Conservation (phyloP, 2,113 vertebrate genomes). For the Proteles cristata region DNA sequence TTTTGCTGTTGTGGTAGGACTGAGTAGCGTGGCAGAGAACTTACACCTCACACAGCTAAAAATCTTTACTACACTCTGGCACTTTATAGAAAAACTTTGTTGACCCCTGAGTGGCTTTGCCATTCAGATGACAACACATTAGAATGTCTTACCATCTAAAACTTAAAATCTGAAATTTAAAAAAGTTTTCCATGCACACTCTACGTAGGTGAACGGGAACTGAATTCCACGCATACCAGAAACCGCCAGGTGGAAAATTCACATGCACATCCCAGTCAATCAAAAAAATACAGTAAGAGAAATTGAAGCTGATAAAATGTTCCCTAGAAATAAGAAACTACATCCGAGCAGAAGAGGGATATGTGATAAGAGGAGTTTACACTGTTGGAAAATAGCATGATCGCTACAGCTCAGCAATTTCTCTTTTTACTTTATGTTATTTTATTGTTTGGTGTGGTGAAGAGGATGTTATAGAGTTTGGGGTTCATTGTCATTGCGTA, state of each 20-base stretch:
- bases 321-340: neutral
- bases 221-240: neutral
- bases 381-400: neutral
- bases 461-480: neutral
- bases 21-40: neutral
- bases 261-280: neutral
- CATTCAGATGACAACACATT: neutral
- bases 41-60: neutral
- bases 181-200: neutral
- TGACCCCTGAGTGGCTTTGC: neutral
- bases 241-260: constrained; percentile 3
- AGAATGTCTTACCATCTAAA: neutral
- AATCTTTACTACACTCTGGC: neutral
- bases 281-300: neutral
- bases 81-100: neutral
- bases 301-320: neutral
- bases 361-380: too few species aligned
- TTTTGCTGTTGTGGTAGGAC: neutral
- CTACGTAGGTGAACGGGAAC: neutral
- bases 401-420: neutral
- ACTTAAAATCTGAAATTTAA: neutral
- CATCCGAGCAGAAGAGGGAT: neutral
- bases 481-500: neutral
- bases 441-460: neutral
- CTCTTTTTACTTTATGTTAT: neutral